These are phyloP conservation scores for Orthosia incerta DNA, from an alignment of 2,888 invertebrate species.

Conservation along the genomic window DNA sequence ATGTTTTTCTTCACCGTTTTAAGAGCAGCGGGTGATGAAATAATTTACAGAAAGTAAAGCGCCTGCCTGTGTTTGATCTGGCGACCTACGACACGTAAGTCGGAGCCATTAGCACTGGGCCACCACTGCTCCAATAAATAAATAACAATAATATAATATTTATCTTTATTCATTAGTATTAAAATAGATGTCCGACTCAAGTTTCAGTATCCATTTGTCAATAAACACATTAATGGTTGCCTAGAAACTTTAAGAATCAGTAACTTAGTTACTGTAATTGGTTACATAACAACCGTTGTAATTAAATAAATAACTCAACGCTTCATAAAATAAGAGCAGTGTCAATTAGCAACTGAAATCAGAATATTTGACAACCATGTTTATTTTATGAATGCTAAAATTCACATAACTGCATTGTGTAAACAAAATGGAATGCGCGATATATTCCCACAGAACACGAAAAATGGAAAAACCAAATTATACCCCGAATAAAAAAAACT, in stretches of 20 bases:
- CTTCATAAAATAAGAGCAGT: background rate
- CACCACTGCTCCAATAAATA: too few species aligned
- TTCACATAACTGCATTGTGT: background rate
- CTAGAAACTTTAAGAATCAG: background rate
- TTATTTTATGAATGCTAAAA: slow-evolving; percentile 22
- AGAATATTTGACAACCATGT: background rate
- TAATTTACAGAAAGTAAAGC: too few species aligned
- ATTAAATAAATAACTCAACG: too few species aligned
- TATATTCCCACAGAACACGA: slow-evolving; percentile 17
- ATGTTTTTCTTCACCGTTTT: too few species aligned
- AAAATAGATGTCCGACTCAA: background rate
- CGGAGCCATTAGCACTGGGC: too few species aligned
- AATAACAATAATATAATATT: too few species aligned
- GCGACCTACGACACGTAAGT: too few species aligned
- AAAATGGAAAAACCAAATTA: background rate
- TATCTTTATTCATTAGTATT: too few species aligned
- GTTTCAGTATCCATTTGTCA: background rate
- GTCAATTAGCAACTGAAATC: background rate
- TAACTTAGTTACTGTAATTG: too few species aligned
- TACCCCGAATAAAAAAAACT: slow-evolving; percentile 28
- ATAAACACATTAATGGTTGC: background rate
- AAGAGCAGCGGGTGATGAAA: too few species aligned
- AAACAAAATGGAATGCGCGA: slow-evolving; percentile 23
- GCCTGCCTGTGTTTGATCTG: too few species aligned
- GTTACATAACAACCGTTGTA: too few species aligned